phyloP scores from a whole-genome alignment of 1,140 invertebrate genomes.

The Geopemphigus sp. region DNA sequence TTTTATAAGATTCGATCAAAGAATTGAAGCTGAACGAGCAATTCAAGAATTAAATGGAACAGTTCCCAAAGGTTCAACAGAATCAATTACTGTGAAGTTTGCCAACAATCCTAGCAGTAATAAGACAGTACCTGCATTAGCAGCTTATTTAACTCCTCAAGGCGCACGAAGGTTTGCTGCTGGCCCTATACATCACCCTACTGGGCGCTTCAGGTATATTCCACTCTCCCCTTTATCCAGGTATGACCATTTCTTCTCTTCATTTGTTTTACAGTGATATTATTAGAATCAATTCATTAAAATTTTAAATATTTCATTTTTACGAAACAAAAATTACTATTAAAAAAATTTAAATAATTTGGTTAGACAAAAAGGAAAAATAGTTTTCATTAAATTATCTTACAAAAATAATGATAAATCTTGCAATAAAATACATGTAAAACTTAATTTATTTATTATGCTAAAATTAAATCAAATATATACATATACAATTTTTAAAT shows the following conservation, averaged over 20 bases:
- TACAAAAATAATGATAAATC: neutral
- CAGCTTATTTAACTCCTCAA: conserved; percentile 86
- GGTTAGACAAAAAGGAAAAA: conserved; percentile 4
- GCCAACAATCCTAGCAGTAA: conserved; percentile 98
- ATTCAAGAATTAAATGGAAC: conserved; percentile 97
- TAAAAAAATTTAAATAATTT: conserved; percentile 28
- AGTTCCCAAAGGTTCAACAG: conserved; percentile 90
- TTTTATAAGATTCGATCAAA: conserved; percentile 98
- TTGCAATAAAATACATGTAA: neutral
- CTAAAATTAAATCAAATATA: no score
- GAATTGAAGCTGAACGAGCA: conserved; percentile 93
- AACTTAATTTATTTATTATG: no score
- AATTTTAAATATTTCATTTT: conserved; percentile 8
- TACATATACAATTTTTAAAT: no score
- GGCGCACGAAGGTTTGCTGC: conserved; percentile 82
- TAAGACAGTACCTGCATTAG: conserved; percentile 85
- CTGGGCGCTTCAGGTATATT: conserved; percentile 86
- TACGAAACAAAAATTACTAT: neutral
- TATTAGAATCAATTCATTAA: conserved; percentile 37
- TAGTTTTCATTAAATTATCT: conserved; percentile 12
- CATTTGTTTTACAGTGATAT: conserved; percentile 45
- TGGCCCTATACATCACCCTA: conserved; percentile 83
- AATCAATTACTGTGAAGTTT: conserved; percentile 99
- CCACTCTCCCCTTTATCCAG: conserved; percentile 52
- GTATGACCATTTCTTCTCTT: conserved; percentile 49